Base-by-base conservation (phyloP, 2,888 invertebrate genomes). In the Ochlodes sylvanus region DNA sequence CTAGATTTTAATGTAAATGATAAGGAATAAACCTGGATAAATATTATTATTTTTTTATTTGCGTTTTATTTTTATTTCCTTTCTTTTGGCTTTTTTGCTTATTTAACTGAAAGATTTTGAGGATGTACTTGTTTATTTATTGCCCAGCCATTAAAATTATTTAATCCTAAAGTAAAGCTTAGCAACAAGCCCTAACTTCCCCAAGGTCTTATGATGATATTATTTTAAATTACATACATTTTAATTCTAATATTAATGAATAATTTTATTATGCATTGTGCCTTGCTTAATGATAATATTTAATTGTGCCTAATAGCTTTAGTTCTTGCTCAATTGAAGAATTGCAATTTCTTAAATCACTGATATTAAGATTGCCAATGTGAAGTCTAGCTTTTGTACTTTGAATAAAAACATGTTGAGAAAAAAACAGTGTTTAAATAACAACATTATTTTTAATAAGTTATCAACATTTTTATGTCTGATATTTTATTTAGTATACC, bases 1-100 rank as follows among this genome's bases (percentile, higher is more conserved):
- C 82, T 92, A 92, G 92, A 85, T 87, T 86, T 74, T 90, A 91
- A 89, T 87, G 81, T 92, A 85, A 90, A 83, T 88, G 86, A 89
- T 93, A 92, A 91, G 92, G 84, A 92, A 91, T 93, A 92, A 92
- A 93, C 86, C 88, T 91, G 91, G 91, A 91, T 90, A 89, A 89
- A 90, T 90, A 90, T 90, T 89, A 85, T 87, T 86, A 82, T 88
- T 87, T 89, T 86, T 88, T 89, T 77, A 79, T 86, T 88, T 87
- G 83, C 65, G 83, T 89, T 90, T 91, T 84, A 87, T 89, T 91
- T 88, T 77, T 64, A 64, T 74, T 79, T 73, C 74, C 71, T 74
- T 78, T 79, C 73, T 69, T 75, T 70, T 75, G 63, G 38, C 42
- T 68, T 72, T 67, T 63, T 69, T 70, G 65, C 68, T 63, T 67